Evolutionary conservation across 64 coral and sea anemone species (phyloP), one percentile per base, ranked within the genome.

Genomic region (Actinia equina): DNA sequence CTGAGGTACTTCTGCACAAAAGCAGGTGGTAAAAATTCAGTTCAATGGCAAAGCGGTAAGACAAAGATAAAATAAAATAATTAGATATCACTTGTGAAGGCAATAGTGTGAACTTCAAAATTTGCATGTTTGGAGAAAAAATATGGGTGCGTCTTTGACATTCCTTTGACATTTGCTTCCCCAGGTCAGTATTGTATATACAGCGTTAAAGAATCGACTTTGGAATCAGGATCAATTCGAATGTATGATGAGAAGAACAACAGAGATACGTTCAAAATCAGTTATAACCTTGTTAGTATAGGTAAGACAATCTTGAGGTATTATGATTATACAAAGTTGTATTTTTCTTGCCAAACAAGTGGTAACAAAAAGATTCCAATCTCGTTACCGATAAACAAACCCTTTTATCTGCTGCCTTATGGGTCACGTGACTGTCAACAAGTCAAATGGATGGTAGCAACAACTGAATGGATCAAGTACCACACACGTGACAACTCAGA

Each of bases 321-420:
- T 74, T 74, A 74, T 30, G 69, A 74, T 2, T 74, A 74, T 30
- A 74, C 27, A n/a, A 5, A 22, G 4, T 44, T 63, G 5, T 42
- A 41, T 0, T 85, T 61, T 57, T 42, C 23, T 57, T 86, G 84
- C 3, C 37, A 65, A 86, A 86, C 84, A 64, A 46, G 43, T n/a
- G 84, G 84, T 45, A 42, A 64, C 1, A 81, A 9, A 81, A 49
- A 44, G 49, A 52, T 9, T n/a, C 83, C 89, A 16, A 51, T 91
- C 7, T 65, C 59, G 15, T 56, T 91, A 20, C 89, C 89, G 14
- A 19, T 84, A 22, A 59, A 76, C 43, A 30, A 18, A 52, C 30
- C 30, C n/a, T 37, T 37, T 37, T 37, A 37, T 37, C 30, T 37
- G 30, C 30, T 37, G 30, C 30, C 30, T 37, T 37, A 37, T 37